These are phyloP conservation scores for Oreamnos americanus DNA, from an alignment of 2,113 vertebrate species.

Conservation along the genomic window DNA sequence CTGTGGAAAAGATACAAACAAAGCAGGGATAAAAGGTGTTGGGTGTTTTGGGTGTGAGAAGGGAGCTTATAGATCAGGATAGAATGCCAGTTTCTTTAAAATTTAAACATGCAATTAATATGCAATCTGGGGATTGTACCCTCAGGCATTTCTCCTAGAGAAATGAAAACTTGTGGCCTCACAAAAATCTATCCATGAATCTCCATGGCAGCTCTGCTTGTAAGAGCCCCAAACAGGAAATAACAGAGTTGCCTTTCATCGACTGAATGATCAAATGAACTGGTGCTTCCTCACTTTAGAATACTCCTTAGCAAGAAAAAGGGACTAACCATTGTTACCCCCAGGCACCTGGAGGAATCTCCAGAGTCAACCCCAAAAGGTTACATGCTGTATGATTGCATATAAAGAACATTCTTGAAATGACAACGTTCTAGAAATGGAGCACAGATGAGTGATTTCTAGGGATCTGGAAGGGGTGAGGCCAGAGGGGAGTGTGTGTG, in stretches of 20 bases:
- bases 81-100: neutral
- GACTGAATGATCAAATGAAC: neutral
- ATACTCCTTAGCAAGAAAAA: neutral
- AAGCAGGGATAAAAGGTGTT: neutral
- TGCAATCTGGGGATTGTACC: neutral
- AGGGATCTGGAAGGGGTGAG: neutral
- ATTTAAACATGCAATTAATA: neutral
- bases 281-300: neutral
- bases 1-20: neutral
- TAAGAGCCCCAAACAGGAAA: neutral
- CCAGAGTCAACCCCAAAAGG: neutral
- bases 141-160: neutral
- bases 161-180: slow-evolving; percentile 5
- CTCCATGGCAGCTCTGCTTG: neutral
- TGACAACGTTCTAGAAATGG: neutral
- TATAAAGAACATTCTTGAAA: neutral
- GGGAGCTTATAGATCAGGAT: neutral
- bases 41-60: neutral
- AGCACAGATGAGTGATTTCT: neutral
- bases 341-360: neutral
- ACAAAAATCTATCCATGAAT: neutral
- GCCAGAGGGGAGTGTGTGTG: neutral
- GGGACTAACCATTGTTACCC: neutral
- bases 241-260: neutral
- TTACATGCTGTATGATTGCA: neutral